Evolutionary conservation across 2,797 vertebrate genomes (phyloP), one percentile per base, ranked within the genome.

Genomic region (Notolabrus celidotus): DNA sequence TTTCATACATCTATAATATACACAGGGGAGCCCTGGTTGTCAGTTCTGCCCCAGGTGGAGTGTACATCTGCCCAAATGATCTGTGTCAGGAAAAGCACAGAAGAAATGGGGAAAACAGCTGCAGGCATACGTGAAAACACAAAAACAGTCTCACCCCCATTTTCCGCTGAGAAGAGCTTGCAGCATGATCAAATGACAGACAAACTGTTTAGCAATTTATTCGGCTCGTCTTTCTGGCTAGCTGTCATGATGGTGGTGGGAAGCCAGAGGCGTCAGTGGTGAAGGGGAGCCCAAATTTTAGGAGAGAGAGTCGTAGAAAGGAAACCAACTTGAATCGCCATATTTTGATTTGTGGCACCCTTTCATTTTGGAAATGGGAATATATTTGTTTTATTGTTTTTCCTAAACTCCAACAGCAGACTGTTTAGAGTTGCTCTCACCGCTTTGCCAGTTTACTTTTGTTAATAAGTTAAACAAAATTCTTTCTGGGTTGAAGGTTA

Each of bases 31-130:
- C 56, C 63, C 51, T 69, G 16, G 46, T 78, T 82, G 77, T 83
- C 65, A 74, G 74, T 47, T 66, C 31, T 57, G 52, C 72, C 64
- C 79, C 87, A 85, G 86, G 86, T 89, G 85, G 77, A 80, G 82
- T 68, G 76, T 66, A 76, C 82, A 86, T 91, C 82, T 86, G 74
- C 79, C 70, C 22, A 81, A 83, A 86, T 86, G 72, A 71, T 88
- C 69, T 86, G 67, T 80, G 72, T 73, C 46, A 33, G 57, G 65
- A 76, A 79, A 86, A 86, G 52, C 71, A 59, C 33, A 39, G 54
- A 38, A 65, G 50, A 77, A 80, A 89, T 89, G 69, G 41, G 66
- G 38, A 86, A 87, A 90, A 84, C 90, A 91, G 84, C 88, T 89
- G 88, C 23, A 29, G 69, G 62, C 20, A 38, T 86, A 68, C 27